Percentiles rank a stretch among this genome's conserved stretches.
phyloP scores from a whole-genome alignment of 2,113 vertebrate genomes.

The Sphaerodactylus townsendi region DNA sequence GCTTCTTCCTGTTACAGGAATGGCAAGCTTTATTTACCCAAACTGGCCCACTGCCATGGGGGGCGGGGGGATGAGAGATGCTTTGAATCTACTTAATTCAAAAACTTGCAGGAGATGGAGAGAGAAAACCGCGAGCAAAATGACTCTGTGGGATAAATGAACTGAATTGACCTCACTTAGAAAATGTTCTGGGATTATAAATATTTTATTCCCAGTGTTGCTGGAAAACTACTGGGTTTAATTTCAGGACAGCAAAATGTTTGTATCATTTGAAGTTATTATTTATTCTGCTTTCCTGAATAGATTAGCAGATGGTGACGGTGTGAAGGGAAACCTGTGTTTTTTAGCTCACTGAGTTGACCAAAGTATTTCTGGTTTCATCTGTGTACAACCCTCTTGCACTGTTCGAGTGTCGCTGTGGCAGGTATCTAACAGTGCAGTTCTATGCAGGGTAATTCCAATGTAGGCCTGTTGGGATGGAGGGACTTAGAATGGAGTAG shows the following conservation, averaged over 20 bases:
- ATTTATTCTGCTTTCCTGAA: background rate
- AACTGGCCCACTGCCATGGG: background rate
- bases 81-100: background rate
- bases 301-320: background rate
- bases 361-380: background rate
- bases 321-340: background rate
- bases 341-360: background rate
- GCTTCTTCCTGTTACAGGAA: background rate
- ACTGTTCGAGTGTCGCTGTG: background rate
- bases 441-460: too few relatives aligned
- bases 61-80: background rate
- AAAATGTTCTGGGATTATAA: slow-evolving; percentile 14
- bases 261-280: background rate
- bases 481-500: too few relatives aligned
- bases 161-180: slow-evolving; percentile 12
- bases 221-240: background rate
- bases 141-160: background rate
- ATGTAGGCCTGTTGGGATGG: too few relatives aligned
- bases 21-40: background rate
- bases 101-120: background rate
- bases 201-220: slow-evolving; percentile 8
- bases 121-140: background rate
- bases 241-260: background rate
- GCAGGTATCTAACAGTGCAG: background rate
- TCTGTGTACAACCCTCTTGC: background rate